Conservation (phyloP, 2,888 invertebrate species). For the Tenodera sinensis region DNA sequence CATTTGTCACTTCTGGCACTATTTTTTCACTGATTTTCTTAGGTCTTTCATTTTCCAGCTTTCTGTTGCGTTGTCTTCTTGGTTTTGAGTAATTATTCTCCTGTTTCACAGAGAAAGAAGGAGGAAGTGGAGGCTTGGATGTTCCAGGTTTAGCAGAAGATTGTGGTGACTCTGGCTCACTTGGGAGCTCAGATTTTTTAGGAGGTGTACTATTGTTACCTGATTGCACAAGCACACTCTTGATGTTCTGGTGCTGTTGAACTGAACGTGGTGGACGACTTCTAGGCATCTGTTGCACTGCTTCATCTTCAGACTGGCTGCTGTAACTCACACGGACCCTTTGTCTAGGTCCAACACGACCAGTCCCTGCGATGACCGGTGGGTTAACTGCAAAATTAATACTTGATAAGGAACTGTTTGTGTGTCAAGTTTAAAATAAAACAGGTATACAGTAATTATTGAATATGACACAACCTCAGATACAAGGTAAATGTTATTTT, state of each 20-base stretch:
- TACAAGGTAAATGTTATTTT: too few relatives aligned
- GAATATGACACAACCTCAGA: too few relatives aligned
- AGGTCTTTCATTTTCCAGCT: not conserved
- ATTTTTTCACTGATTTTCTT: not conserved
- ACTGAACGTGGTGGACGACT: not conserved
- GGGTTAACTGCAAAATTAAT: constrained; percentile 41
- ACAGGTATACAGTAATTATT: not conserved
- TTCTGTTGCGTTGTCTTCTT: not conserved
- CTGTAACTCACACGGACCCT: constrained; percentile 28
- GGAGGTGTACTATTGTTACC: not conserved
- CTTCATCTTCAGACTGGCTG: constrained; percentile 25
- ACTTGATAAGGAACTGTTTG: not conserved
- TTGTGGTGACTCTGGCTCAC: not conserved
- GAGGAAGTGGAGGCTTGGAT: constrained; percentile 16
- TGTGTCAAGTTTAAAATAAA: not conserved
- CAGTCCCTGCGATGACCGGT: constrained; percentile 44
- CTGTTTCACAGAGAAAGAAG: not conserved
- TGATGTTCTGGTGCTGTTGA: not conserved
- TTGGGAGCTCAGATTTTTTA: not conserved
- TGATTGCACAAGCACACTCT: not conserved
- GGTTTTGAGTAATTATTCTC: not conserved
- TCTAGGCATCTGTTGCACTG: not conserved
- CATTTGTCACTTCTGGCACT: not conserved
- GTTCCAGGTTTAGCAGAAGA: not conserved
- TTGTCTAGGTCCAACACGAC: constrained; percentile 46